Evolutionary conservation across 1,140 invertebrate genomes (phyloP).

Genomic region (Lordiphosa collinella): DNA sequence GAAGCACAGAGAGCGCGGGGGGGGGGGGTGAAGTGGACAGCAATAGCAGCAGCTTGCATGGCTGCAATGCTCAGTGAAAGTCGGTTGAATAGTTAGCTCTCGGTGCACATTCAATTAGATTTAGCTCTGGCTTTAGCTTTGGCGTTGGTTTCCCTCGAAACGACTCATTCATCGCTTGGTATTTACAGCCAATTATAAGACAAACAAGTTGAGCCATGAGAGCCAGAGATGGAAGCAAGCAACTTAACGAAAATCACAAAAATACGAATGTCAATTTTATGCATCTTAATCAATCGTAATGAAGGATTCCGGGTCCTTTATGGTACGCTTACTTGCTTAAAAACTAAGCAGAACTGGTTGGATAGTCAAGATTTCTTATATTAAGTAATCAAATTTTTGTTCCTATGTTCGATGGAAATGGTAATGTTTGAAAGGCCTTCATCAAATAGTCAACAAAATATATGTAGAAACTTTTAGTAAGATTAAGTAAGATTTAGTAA

Average conservation of each 20-base stretch:
- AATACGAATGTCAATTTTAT: not conserved
- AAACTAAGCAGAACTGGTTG: no score
- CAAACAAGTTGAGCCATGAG: constrained; percentile 47
- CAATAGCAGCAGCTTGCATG: constrained; percentile 47
- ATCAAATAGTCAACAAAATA: no score
- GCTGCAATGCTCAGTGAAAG: constrained; percentile 73
- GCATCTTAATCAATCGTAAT: no score
- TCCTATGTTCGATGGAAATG: no score
- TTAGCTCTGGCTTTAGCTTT: constrained; percentile 45
- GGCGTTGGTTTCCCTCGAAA: constrained; percentile 30
- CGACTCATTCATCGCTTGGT: constrained; percentile 44
- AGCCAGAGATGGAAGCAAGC: constrained; percentile 22
- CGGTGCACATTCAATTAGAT: constrained; percentile 71
- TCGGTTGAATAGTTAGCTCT: constrained; percentile 39
- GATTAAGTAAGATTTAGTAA: no score
- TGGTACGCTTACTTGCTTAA: no score
- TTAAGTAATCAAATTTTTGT: no score
- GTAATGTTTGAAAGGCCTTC: no score
- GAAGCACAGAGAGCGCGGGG: constrained; percentile 23
- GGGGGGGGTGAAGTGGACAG: constrained; percentile 1
- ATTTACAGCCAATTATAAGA: constrained; percentile 76
- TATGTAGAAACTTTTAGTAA: no score
- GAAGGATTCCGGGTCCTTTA: no score
- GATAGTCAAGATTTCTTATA: no score
- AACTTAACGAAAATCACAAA: not conserved